These are phyloP conservation scores for Microctenopoma steveboyesi DNA, from an alignment of 2,797 vertebrate genomes.

Conservation along the genomic window DNA sequence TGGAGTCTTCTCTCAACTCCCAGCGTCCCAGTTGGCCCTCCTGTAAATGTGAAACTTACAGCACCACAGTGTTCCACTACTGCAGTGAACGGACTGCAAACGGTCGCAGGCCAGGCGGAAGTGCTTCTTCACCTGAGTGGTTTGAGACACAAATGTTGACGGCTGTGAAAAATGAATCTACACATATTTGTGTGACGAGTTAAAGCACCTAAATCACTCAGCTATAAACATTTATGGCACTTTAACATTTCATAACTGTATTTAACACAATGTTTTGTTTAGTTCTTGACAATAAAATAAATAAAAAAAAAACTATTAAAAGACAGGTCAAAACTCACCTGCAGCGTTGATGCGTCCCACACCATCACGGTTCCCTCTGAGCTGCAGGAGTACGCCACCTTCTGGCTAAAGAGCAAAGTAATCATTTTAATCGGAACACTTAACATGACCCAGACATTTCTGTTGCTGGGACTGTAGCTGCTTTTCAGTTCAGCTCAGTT, in stretches of 20 bases:
- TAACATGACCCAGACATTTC: not conserved
- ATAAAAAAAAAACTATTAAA: no score
- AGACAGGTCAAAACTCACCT: constrained; percentile 51
- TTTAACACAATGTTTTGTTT: not conserved
- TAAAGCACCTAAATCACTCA: not conserved
- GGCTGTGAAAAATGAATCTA: not conserved
- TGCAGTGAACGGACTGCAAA: constrained; percentile 84
- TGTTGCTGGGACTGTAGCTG: not conserved
- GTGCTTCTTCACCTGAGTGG: constrained; percentile 76
- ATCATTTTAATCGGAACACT: not conserved
- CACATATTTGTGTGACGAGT: no score
- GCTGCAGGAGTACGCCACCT: constrained; percentile 93
- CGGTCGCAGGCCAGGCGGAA: constrained; percentile 84
- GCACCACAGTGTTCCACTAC: constrained; percentile 86
- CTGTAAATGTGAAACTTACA: constrained; percentile 84
- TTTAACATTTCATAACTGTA: not conserved
- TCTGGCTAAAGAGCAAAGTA: constrained; percentile 65
- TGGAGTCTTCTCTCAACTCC: not conserved
- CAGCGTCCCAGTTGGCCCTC: not conserved
- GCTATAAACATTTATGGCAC: not conserved
- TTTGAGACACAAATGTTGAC: not conserved
- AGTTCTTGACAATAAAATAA: no score
- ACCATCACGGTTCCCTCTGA: constrained; percentile 88
- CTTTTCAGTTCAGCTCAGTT: not conserved
- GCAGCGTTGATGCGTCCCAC: constrained; percentile 90